phyloP scores from a whole-genome alignment of 2,113 vertebrate genomes.

The Tragulus kanchil region DNA sequence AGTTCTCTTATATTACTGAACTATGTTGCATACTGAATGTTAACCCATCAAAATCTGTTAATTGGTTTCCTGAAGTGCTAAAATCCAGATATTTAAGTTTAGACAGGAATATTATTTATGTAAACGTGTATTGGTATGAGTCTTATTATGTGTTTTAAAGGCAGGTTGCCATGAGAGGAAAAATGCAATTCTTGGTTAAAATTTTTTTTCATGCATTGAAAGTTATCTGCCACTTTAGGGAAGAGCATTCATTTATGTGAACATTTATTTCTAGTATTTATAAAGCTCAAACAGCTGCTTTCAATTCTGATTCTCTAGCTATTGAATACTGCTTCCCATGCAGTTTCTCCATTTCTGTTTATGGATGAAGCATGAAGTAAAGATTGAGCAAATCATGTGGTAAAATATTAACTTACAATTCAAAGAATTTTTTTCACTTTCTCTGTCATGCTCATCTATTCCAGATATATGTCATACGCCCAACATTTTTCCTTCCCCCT shows the following conservation, averaged over 20 bases:
- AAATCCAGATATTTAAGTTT: neutral
- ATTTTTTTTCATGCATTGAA: neutral
- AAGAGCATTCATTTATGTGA: neutral
- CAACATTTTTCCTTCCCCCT: neutral
- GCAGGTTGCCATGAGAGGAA: neutral
- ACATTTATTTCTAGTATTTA: neutral
- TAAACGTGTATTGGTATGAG: neutral
- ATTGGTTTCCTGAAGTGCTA: neutral
- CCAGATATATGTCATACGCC: neutral
- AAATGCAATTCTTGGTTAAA: neutral
- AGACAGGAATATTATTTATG: neutral
- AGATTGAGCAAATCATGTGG: neutral
- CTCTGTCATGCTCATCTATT: neutral
- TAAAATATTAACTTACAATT: slow-evolving; percentile 24
- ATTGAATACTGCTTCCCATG: neutral
- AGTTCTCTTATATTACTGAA: neutral
- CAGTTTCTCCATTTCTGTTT: neutral
- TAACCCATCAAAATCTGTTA: neutral
- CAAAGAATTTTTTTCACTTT: neutral
- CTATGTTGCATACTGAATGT: neutral
- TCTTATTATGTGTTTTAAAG: neutral
- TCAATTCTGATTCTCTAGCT: neutral
- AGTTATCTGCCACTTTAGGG: neutral
- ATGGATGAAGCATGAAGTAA: neutral
- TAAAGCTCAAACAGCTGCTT: neutral